Evolutionary conservation across 2,113 vertebrate genomes (phyloP).

Genomic region (Pagrus major): DNA sequence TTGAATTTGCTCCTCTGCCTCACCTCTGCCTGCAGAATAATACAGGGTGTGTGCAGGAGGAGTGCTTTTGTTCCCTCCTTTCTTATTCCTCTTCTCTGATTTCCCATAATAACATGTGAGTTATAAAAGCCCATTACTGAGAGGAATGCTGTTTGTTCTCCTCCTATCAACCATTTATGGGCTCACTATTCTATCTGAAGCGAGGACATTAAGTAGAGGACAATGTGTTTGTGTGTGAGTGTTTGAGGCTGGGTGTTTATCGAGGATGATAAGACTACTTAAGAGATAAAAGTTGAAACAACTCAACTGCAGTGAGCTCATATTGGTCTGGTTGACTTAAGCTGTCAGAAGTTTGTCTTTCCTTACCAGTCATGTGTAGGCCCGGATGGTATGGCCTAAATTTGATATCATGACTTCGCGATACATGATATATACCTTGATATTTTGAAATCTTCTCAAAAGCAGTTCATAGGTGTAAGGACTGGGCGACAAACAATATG

Average conservation of each 20-base stretch:
- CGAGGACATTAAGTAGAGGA: neutral
- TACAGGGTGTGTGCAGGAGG: neutral
- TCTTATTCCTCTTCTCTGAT: neutral
- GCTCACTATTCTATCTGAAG: neutral
- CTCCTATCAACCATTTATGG: neutral
- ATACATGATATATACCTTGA: no score
- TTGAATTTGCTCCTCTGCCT: neutral
- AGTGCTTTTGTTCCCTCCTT: conserved; percentile 1
- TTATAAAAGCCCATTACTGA: neutral
- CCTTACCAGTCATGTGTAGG: no score
- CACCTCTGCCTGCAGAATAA: conserved; percentile 8
- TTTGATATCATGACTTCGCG: no score
- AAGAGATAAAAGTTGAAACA: neutral
- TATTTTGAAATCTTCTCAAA: no score
- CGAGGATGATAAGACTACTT: neutral
- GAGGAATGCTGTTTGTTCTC: neutral
- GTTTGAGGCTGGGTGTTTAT: neutral
- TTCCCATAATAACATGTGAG: neutral
- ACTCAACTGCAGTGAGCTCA: no score
- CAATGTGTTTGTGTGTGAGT: neutral
- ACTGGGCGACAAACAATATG: no score
- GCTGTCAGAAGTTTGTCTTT: no score
- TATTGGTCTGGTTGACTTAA: no score
- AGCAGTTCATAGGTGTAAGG: no score
- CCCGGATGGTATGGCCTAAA: no score